These are phyloP conservation scores for Crypturellus tataupa DNA, from an alignment of 2,797 vertebrate genomes.

Conservation along the genomic window DNA sequence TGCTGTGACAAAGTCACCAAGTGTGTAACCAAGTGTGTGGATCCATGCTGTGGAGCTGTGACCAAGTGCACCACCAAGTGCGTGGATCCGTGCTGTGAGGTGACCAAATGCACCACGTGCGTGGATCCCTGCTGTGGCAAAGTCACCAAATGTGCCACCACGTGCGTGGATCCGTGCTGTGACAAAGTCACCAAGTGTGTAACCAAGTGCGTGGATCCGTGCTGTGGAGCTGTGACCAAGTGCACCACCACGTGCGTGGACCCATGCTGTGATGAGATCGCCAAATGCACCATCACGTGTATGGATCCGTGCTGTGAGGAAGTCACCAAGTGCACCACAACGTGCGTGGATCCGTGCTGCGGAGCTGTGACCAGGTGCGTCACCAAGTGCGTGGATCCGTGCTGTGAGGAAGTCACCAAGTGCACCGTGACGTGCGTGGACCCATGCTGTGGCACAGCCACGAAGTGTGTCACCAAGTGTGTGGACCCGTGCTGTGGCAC, in stretches of 20 bases:
- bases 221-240: rapidly evolving
- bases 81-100: rapidly evolving
- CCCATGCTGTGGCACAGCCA: rapidly evolving
- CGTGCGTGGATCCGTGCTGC: rapidly evolving
- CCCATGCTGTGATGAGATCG: not conserved
- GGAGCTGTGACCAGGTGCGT: rapidly evolving
- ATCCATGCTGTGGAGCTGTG: not conserved
- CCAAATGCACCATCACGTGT: rapidly evolving
- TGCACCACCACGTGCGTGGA: not conserved
- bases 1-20: not conserved
- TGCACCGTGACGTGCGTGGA: rapidly evolving
- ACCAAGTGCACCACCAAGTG: not conserved
- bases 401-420: not conserved
- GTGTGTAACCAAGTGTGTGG: not conserved
- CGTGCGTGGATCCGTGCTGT: not conserved
- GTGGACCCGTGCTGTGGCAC: not conserved
- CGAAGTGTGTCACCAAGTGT: rapidly evolving
- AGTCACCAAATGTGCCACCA: not conserved
- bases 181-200: rapidly evolving
- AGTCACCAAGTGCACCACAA: rapidly evolving
- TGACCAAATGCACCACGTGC: rapidly evolving
- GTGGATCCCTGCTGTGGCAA: rapidly evolving
- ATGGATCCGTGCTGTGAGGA: not conserved
- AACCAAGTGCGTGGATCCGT: rapidly evolving
- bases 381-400: rapidly evolving